Evolutionary conservation across 2,113 vertebrate species (phyloP), one percentile per base, ranked within the genome.

Genomic region (Dasyprocta punctata): DNA sequence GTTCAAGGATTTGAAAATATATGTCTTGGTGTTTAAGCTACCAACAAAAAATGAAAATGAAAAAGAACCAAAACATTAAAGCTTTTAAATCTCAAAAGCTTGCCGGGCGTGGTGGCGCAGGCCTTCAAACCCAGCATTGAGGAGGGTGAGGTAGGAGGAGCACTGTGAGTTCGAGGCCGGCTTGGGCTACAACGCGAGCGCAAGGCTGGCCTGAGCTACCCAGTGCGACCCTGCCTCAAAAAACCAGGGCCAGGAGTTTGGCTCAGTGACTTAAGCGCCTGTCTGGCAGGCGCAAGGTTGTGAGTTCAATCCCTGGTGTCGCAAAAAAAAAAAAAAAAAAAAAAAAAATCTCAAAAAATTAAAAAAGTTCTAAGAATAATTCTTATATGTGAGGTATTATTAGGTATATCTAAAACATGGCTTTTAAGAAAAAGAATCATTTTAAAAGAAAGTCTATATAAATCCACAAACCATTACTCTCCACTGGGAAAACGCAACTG

Each of bases 361-460:
- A n/a, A 84, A n/a, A 90, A 94, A 80, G 60, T 30, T 85, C 91
- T 33, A 89, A 77, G 58, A 47, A 77, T 56, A n/a, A 93, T 67
- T 91, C 63, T 58, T 86, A 77, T n/a, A 80, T 28, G 30, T 60
- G 38, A 87, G 58, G 44, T 82, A 73, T 89, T 86, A 94, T 47
- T 49, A 73, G 13, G 19, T 91, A 80, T 67, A 1, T 75, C 47
- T 26, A 82, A 89, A 77, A 88, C 14, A 73, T 11, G 17, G 60
- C 49, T 92, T 86, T 44, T 77, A 82, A 87, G 13, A 75, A 63
- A 38, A n/a, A 49, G 41, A 33, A 38, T 65, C n/a, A 33, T 86
- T 86, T 85, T 49, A 82, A 90, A 88, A 92, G 16, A 61, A 89
- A 86, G 12, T 86, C 52, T 90, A 54, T 94, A 71, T 87, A 94